Evolutionary conservation across 35 echinoderm and acorn worm genomes (phyloP).

Genomic region (Apostichopus japonicus): DNA sequence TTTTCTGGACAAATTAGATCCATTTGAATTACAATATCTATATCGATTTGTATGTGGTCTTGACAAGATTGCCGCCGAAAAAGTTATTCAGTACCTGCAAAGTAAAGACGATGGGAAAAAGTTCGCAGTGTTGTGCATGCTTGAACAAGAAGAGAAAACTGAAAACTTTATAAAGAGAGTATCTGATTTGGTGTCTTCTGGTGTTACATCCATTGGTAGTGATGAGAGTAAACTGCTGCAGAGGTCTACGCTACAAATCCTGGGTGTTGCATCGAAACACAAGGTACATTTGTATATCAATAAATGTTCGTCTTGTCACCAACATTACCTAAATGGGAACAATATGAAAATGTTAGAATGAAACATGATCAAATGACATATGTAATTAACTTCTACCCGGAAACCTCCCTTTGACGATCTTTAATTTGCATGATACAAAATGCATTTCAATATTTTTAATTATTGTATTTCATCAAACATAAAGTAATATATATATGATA

Average conservation of each 20-base stretch:
- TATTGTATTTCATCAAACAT: neutral
- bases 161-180: neutral
- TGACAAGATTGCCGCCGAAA: neutral
- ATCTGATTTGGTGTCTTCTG: neutral
- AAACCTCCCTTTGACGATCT: no score
- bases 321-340: neutral
- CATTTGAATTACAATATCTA: constrained; percentile 8
- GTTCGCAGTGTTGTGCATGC: neutral
- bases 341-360: neutral
- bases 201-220: neutral
- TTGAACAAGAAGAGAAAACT: neutral
- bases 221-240: neutral
- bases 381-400: no score
- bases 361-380: neutral
- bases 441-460: neutral
- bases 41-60: constrained; percentile 39
- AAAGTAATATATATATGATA: no score
- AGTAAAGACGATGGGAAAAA: neutral
- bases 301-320: no score
- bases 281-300: no score
- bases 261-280: no score
- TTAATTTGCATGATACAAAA: neutral
- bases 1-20: neutral
- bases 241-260: no score
- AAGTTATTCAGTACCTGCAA: constrained; percentile 14